Base-by-base conservation (phyloP, 2,797 vertebrate genomes). In the Dermochelys coriacea region DNA sequence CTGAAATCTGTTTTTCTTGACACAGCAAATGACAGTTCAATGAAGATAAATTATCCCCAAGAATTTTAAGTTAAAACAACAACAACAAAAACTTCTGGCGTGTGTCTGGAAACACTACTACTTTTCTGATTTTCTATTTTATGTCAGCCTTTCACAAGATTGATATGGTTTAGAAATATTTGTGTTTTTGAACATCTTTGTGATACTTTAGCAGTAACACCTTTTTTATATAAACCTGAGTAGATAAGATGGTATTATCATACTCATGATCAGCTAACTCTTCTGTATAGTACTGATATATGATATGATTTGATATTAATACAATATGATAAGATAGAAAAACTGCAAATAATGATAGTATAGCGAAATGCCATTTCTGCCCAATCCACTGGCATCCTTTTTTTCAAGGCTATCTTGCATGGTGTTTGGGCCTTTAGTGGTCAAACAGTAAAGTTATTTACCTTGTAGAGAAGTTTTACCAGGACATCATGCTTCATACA, bases 401-500 rank as follows among this genome's bases (percentile, higher is more conserved):
- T 51, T 93, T 84, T 89, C 86, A 47, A 90, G 91, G 71, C 34
- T 78, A 52, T 6, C 88, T 92, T 95, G 27, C 75, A 52, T 47
- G 12, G 64, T 88, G 83, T 80, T 96, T 86, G 88, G 59, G 45
- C 52, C 87, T 89, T 21, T 15, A 74, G 82, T 5, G 80, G 89
- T 52, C 41, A 91, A 31, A 91, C 61, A 91, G 92, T 25, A 8
- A 80, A 89, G 50, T 51, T 50, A 88, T 95, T 93, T 94, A 89
- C 71, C 75, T 23, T 52, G 85, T 71, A 93, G 21, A 92, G 57
- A 68, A 55, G 31, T 94, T 96, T 95, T 88, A 93, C 83, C 85
- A 96, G 64, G 87, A 89, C 49, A 82, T 93, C 80, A 92, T 95
- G 84, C 31, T 95, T 94, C 83, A 49, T 88, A 84, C 95, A 95